phyloP scores from a whole-genome alignment of 1,140 invertebrate species.

The Myzus persicae region DNA sequence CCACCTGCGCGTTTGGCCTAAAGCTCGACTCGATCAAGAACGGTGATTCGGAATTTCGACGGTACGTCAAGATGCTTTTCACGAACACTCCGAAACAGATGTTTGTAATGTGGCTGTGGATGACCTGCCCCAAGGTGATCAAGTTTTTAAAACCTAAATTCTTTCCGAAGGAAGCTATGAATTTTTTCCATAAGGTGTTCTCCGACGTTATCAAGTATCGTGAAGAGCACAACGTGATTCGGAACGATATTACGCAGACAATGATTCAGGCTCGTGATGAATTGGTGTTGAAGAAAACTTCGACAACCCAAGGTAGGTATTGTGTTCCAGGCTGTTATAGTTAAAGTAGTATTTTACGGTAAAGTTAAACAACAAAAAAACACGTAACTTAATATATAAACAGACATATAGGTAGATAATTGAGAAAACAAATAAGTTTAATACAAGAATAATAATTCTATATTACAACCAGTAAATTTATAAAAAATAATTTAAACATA shows the following conservation, averaged over 20 bases:
- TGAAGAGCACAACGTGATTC: constrained; percentile 60
- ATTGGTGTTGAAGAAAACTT: neutral
- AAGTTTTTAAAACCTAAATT: neutral
- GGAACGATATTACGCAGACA: constrained; percentile 64
- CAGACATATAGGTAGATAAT: too few species aligned
- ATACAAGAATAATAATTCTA: too few species aligned
- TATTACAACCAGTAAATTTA: too few species aligned
- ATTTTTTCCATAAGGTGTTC: constrained; percentile 61
- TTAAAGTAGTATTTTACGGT: too few species aligned
- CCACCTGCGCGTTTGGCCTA: constrained; percentile 60
- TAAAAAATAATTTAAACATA: too few species aligned
- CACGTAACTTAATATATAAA: too few species aligned
- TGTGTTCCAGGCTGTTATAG: too few species aligned
- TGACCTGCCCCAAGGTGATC: constrained; percentile 47
- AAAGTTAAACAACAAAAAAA: too few species aligned
- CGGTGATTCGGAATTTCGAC: neutral
- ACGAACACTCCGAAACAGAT: too few species aligned
- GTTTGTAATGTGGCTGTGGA: too few species aligned
- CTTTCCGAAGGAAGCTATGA: constrained; percentile 38
- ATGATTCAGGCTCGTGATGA: constrained; percentile 53
- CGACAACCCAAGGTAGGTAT: too few species aligned
- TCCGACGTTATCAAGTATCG: constrained; percentile 62
- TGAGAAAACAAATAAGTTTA: too few species aligned
- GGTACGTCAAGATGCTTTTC: neutral
- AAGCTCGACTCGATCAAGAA: constrained; percentile 53